A percentile compares a stretch with the other conserved stretches of the same genome.
phyloP scores from a whole-genome alignment of 2,797 vertebrate genomes.

The Alca torda region DNA sequence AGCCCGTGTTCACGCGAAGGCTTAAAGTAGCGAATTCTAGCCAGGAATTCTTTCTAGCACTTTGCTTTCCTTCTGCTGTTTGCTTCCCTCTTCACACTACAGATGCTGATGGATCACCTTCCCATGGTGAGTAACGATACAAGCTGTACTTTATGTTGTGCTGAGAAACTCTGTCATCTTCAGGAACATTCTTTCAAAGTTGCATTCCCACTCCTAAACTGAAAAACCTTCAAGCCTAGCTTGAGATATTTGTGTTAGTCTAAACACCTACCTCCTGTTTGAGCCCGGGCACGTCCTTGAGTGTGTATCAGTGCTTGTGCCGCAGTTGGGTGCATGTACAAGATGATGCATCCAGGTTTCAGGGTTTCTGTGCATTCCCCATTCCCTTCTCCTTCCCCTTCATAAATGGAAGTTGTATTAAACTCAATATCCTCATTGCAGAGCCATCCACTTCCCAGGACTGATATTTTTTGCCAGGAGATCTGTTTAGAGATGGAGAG shows the following conservation, averaged over 20 bases:
- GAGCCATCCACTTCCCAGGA: not conserved
- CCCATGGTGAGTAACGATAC: not conserved
- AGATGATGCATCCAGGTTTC: not conserved
- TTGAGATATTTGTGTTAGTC: not conserved
- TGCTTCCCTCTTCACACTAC: not conserved
- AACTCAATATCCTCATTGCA: not conserved
- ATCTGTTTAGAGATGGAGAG: not conserved
- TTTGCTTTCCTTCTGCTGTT: slow-evolving; percentile 54
- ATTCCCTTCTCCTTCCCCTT: not conserved
- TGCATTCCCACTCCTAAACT: not conserved
- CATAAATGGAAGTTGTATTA: not conserved
- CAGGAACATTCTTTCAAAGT: not conserved
- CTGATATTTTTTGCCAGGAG: not conserved
- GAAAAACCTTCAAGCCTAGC: not conserved
- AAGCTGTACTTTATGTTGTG: not conserved
- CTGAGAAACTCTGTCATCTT: not conserved
- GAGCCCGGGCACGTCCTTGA: not conserved
- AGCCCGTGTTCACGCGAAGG: not conserved
- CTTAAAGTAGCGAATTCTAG: not conserved
- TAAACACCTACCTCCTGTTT: not conserved
- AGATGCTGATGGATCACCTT: slow-evolving; percentile 43
- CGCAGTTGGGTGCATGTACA: fast-evolving
- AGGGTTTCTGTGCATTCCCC: not conserved
- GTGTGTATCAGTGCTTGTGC: not conserved
- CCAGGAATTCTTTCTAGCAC: slow-evolving; percentile 40